Evolutionary conservation across 2,888 invertebrate species (phyloP).

Genomic region (Andrena hattorfiana): DNA sequence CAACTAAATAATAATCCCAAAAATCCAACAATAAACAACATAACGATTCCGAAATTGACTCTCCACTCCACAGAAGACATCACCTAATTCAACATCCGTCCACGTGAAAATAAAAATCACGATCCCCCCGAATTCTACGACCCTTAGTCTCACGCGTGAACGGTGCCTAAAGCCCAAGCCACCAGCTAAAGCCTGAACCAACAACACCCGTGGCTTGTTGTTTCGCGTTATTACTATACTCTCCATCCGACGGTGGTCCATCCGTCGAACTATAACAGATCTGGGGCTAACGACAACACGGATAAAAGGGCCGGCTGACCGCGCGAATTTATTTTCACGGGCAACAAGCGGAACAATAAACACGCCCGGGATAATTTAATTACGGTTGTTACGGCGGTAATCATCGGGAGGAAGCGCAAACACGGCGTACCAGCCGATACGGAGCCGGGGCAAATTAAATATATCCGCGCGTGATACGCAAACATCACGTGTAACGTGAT

Average conservation of each 20-base stretch:
- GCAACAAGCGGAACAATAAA: constrained; percentile 31
- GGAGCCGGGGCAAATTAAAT: constrained; percentile 32
- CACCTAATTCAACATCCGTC: too few relatives aligned
- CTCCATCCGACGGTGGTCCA: not conserved
- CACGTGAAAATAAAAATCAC: constrained; percentile 12
- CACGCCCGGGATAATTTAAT: constrained; percentile 49
- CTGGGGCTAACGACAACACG: constrained; percentile 15
- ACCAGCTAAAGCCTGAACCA: constrained; percentile 6
- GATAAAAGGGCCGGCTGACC: constrained; percentile 3
- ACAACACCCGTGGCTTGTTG: constrained; percentile 16
- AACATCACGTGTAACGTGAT: constrained; percentile 39
- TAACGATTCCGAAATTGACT: too few relatives aligned
- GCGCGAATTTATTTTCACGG: constrained; percentile 30
- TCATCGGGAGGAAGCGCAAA: constrained; percentile 23
- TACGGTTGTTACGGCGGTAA: constrained; percentile 21
- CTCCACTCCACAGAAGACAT: too few relatives aligned
- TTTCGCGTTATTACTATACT: constrained; percentile 21
- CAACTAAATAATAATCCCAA: too few relatives aligned
- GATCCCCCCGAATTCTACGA: constrained; percentile 1
- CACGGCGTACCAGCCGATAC: not conserved
- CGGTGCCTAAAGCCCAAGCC: constrained; percentile 25
- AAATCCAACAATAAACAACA: too few relatives aligned
- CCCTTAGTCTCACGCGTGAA: constrained; percentile 28
- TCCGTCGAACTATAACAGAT: constrained; percentile 11
- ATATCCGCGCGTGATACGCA: constrained; percentile 28